Conservation (phyloP, 2,888 invertebrate species). For the Phanerotoma sp. region DNA sequence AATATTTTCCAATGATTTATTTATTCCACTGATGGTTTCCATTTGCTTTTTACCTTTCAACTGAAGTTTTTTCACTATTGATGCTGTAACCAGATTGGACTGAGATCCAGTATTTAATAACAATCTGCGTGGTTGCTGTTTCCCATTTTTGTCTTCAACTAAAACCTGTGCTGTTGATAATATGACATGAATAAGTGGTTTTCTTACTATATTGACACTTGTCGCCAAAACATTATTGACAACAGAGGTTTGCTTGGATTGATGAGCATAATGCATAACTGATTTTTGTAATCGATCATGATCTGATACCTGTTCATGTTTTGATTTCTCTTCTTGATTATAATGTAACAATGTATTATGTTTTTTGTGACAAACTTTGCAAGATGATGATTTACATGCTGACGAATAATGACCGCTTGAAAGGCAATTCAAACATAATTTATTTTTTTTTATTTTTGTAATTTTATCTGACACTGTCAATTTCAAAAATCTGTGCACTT, state of each 20-base stretch:
- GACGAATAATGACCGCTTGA: too few relatives aligned
- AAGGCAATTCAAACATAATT: too few relatives aligned
- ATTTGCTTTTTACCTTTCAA: too few relatives aligned
- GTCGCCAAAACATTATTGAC: not conserved
- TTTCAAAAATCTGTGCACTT: too few relatives aligned
- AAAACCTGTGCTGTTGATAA: constrained; percentile 31
- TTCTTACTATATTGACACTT: constrained; percentile 3
- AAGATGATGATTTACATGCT: too few relatives aligned
- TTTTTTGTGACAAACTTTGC: too few relatives aligned
- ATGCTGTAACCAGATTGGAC: too few relatives aligned
- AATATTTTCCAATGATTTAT: too few relatives aligned
- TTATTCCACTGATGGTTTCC: too few relatives aligned
- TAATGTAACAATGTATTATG: constrained; percentile 9
- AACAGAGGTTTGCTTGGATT: not conserved
- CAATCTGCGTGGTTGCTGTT: constrained; percentile 18
- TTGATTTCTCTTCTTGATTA: constrained; percentile 5
- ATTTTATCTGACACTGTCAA: too few relatives aligned
- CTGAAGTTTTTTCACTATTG: too few relatives aligned
- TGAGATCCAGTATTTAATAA: constrained; percentile 10
- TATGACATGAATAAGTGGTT: constrained; percentile 18
- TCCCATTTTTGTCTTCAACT: constrained; percentile 24
- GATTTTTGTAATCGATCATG: constrained; percentile 4
- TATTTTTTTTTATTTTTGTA: too few relatives aligned
- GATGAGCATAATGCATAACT: constrained; percentile 7
- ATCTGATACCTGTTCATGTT: constrained; percentile 3